Conservation (phyloP, 2,888 invertebrate genomes). For the Lamproptera curius region DNA sequence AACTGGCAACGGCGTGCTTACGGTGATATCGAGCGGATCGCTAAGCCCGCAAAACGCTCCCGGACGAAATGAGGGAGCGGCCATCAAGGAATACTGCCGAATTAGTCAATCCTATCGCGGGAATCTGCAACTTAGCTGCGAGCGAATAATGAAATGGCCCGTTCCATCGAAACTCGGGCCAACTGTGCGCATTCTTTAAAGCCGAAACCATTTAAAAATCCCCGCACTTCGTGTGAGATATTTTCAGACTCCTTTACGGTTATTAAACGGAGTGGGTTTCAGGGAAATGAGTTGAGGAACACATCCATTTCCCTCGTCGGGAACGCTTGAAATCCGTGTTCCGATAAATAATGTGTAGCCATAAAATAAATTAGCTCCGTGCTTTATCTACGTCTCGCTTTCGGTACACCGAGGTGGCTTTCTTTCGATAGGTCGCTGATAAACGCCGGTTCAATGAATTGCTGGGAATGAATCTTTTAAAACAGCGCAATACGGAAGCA, state of each 20-base stretch:
- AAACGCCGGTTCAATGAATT: too few relatives aligned
- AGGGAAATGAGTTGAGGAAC: constrained; percentile 67
- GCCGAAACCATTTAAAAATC: constrained; percentile 58
- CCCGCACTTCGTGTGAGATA: constrained; percentile 68
- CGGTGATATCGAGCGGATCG: constrained; percentile 53
- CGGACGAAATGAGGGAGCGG: constrained; percentile 60
- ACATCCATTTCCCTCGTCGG: constrained; percentile 51
- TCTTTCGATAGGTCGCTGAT: constrained; percentile 28
- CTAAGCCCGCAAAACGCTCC: constrained; percentile 62
- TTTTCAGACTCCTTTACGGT: constrained; percentile 66
- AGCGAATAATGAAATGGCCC: constrained; percentile 74
- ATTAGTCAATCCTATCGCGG: constrained; percentile 71
- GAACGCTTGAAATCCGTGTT: constrained; percentile 56
- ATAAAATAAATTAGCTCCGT: constrained; percentile 64
- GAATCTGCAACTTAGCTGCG: constrained; percentile 56
- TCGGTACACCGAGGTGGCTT: too few relatives aligned
- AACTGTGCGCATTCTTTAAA: constrained; percentile 48
- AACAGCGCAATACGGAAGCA: too few relatives aligned
- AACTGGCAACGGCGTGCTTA: constrained; percentile 67
- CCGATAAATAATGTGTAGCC: constrained; percentile 55
- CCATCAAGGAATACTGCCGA: constrained; percentile 57
- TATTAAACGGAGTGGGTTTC: constrained; percentile 75
- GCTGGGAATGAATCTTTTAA: too few relatives aligned
- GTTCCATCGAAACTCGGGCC: constrained; percentile 52
- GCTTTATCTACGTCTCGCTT: constrained; percentile 60